Percentiles rank a stretch among this genome's conserved stretches.
These are phyloP conservation scores for Formica selysi DNA, from an alignment of 1,140 invertebrate genomes.

Conservation along the genomic window DNA sequence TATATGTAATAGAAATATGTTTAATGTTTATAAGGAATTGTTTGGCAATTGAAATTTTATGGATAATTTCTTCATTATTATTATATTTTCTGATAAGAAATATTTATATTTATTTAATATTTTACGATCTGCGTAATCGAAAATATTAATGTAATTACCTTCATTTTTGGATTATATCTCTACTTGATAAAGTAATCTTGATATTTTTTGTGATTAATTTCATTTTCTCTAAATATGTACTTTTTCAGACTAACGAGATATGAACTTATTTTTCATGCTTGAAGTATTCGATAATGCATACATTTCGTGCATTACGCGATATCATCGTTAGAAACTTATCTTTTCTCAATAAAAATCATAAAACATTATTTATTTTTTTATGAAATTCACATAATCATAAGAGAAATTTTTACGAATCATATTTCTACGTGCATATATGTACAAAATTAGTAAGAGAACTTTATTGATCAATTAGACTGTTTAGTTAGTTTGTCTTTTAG, in stretches of 20 bases:
- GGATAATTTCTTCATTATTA: not conserved
- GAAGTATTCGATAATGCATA: conserved; percentile 31
- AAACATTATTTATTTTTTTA: not conserved
- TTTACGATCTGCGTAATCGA: not conserved
- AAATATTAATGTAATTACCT: conserved; percentile 17
- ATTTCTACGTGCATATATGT: no score
- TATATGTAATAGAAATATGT: not conserved
- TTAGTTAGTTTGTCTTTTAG: not conserved
- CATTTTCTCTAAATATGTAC: not conserved
- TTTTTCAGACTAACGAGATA: conserved; percentile 11
- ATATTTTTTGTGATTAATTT: not conserved
- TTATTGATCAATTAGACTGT: not conserved
- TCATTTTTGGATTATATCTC: not conserved
- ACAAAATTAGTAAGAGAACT: not conserved
- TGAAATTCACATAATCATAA: not conserved
- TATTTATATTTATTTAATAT: conserved; percentile 12
- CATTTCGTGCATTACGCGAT: not conserved
- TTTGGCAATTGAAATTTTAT: not conserved
- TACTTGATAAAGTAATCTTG: not conserved
- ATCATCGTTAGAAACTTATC: conserved; percentile 28
- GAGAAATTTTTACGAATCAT: not conserved
- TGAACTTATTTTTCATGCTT: conserved; percentile 50
- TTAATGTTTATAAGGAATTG: conserved; percentile 15
- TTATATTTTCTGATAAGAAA: not conserved
- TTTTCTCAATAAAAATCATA: not conserved